phyloP scores from a whole-genome alignment of 2,888 invertebrate species.

The Balanococcus diminutus region DNA sequence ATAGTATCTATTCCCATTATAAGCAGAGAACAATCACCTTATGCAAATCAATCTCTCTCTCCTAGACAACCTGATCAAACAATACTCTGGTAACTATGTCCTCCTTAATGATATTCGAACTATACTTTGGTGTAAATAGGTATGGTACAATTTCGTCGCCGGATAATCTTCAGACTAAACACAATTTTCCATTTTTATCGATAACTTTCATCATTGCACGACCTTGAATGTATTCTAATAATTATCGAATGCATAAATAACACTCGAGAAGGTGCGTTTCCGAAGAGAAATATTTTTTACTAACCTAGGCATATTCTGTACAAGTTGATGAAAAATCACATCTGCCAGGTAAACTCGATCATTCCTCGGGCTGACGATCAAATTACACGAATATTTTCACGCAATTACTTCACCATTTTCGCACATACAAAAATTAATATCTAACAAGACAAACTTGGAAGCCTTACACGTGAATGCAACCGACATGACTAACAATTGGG shows the following conservation, averaged over 20 bases:
- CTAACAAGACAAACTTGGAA: constrained; percentile 15
- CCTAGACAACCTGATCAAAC: constrained; percentile 1
- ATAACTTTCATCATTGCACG: not conserved
- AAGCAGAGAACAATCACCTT: not conserved
- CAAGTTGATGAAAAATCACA: not conserved
- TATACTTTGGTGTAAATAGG: not conserved
- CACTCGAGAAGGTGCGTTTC: not conserved
- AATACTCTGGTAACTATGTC: not conserved
- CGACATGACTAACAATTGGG: constrained; percentile 13
- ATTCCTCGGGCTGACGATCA: not conserved
- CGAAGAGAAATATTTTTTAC: not conserved
- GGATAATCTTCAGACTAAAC: not conserved
- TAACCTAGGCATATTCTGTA: not conserved
- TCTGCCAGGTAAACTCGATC: not conserved
- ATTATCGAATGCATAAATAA: not conserved
- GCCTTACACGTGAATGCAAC: constrained; percentile 39
- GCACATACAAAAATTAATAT: too few species aligned
- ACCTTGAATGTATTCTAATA: not conserved
- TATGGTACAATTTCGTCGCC: not conserved
- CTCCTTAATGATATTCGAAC: not conserved
- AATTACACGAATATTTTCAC: not conserved
- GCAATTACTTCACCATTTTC: not conserved
- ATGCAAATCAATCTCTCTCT: not conserved
- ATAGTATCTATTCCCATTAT: not conserved
- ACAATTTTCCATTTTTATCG: not conserved